These are phyloP conservation scores for Etia nguti DNA, from an alignment of 2,113 vertebrate species.

Conservation along the genomic window DNA sequence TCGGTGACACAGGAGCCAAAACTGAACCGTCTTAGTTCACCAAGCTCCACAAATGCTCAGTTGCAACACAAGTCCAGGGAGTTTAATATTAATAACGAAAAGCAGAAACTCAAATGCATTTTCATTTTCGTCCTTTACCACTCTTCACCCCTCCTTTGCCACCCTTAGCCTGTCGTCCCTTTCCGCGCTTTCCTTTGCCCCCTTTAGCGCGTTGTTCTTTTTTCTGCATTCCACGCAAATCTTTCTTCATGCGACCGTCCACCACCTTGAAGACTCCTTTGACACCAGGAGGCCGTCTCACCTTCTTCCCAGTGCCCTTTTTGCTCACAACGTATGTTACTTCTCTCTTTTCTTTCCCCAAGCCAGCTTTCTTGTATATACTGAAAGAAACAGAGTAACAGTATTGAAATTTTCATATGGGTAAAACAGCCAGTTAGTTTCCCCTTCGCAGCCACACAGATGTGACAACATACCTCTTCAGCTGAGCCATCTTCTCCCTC, in stretches of 20 bases:
- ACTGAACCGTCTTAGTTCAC: background rate
- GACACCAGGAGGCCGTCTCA: conserved; percentile 82
- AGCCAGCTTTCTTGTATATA: conserved; percentile 93
- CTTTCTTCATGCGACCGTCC: conserved; percentile 92
- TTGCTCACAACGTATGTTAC: conserved; percentile 91
- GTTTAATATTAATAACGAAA: background rate
- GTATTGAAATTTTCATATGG: background rate
- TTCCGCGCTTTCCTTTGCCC: conserved; percentile 47
- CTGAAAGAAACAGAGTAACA: conserved; percentile 55
- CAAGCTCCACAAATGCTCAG: background rate
- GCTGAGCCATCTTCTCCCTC: conserved; percentile 88
- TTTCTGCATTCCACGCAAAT: conserved; percentile 78
- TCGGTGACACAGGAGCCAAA: background rate
- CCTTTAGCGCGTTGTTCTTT: conserved; percentile 72
- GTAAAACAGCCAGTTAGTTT: background rate
- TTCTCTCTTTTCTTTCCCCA: conserved; percentile 91
- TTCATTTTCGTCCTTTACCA: conserved; percentile 47
- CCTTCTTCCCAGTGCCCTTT: conserved; percentile 83
- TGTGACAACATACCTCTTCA: conserved; percentile 77
- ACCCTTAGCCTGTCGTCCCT: conserved; percentile 19
- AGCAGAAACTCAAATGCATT: background rate
- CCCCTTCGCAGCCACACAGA: background rate
- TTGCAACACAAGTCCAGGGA: background rate
- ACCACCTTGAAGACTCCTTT: conserved; percentile 93
- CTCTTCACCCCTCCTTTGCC: conserved; percentile 42